Evolutionary conservation across 2,797 vertebrate genomes (phyloP).

Genomic region (Phoebastria nigripes): DNA sequence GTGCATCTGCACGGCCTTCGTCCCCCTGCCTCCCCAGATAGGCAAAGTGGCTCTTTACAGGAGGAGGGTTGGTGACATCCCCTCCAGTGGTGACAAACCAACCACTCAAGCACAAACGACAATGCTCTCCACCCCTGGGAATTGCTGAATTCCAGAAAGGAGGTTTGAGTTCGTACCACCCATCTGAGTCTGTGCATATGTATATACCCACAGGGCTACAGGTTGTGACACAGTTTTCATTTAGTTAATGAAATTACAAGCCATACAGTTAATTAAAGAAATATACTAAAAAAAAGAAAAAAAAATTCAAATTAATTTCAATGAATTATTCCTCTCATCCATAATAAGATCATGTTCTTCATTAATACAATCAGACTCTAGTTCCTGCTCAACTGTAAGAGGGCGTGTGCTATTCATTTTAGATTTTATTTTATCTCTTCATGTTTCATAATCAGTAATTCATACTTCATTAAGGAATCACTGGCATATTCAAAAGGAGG

Average conservation of each 20-base stretch:
- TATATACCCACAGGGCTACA: neutral
- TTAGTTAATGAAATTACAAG: neutral
- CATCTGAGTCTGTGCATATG: neutral
- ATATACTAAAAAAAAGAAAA: neutral
- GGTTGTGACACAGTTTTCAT: neutral
- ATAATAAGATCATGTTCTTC: neutral
- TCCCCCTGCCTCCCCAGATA: neutral
- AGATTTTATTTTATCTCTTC: constrained; percentile 19
- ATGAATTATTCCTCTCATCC: neutral
- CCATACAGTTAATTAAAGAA: neutral
- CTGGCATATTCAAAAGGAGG: neutral
- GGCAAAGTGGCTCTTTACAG: neutral
- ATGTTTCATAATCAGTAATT: constrained; percentile 22
- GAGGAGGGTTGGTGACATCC: neutral
- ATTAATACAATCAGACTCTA: neutral
- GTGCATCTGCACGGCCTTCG: fast-evolving
- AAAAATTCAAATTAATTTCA: neutral
- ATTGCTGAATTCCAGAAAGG: neutral
- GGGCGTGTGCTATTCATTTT: neutral
- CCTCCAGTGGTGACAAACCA: neutral
- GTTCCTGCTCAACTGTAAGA: neutral
- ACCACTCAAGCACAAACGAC: neutral
- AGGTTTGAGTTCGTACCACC: neutral
- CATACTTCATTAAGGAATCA: neutral
- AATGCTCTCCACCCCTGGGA: neutral